Evolutionary conservation across 2,797 vertebrate genomes (phyloP), one percentile per base, ranked within the genome.

Genomic region (Sandelia bainsii): DNA sequence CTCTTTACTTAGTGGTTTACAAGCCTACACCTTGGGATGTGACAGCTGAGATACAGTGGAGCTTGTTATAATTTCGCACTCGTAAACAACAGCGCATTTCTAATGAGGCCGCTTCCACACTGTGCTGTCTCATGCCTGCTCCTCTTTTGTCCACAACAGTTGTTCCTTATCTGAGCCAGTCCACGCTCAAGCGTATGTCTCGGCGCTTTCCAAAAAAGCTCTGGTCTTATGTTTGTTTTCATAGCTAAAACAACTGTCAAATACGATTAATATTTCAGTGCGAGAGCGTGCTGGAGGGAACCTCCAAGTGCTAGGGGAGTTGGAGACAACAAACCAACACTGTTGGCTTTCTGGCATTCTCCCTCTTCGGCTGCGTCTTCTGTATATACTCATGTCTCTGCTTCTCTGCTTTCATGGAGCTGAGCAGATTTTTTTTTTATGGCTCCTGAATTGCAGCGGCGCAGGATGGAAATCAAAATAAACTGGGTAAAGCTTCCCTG

Each of bases 231-330:
- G 73, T 92, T 89, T 92, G 89, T 91, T 92, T 90, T 89, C 81
- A 54, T 63, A 66, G 89, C 84, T 84, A 78, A 90, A 93, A 92
- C 90, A 90, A 85, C 88, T 90, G 92, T 92, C 91, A 90, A 87
- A 92, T 83, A 85, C 72, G 61, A 92, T 93, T 90, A 87, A 93
- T 94, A 92, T 94, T 94, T 91, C 83, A 92, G 77, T 6, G 74
- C 60, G 62, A 84, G 76, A 84, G 80, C 51, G 66, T 34, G 83
- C 87, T 88, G 78, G 83, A 86, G 90, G 89, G 80, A 89, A 79
- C 63, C 75, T 83, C 52, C 56, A 67, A 79, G 79, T 79, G 80
- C 74, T 77, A 44, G 29, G 81, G 80, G 89, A 91, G 83, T 62
- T 75, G 82, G 69, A 86, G 78, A 84, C 83, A 84, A 84, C 84